Conservation (phyloP, 2,113 vertebrate species). For the Vulpes lagopus region DNA sequence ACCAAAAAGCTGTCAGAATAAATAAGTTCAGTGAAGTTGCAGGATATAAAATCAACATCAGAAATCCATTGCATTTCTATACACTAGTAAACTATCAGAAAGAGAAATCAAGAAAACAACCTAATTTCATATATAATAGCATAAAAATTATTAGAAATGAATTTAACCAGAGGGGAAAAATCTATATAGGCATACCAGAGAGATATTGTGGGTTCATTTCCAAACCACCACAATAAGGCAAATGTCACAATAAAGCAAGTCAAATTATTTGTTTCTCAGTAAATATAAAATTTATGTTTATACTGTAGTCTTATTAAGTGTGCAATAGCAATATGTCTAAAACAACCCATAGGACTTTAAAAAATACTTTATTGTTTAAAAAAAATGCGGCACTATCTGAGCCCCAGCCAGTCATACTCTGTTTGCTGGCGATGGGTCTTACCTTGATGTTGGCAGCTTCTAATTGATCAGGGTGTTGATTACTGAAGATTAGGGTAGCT, state of each 20-base stretch:
- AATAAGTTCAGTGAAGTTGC: not conserved
- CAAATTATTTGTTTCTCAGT: not conserved
- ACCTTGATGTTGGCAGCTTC: not conserved
- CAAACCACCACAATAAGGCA: not conserved
- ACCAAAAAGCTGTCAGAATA: not conserved
- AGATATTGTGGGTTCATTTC: not conserved
- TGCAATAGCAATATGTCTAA: not conserved
- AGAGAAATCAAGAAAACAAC: not conserved
- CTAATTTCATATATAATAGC: not conserved
- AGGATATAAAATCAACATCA: not conserved
- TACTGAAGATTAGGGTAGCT: not conserved
- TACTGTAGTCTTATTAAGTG: not conserved
- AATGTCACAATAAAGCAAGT: not conserved
- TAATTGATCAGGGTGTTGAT: not conserved
- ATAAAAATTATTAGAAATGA: not conserved
- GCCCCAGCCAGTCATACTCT: not conserved
- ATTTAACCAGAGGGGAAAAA: not conserved
- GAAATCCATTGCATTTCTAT: not conserved
- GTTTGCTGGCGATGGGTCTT: not conserved
- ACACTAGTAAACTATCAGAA: not conserved
- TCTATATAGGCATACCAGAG: not conserved
- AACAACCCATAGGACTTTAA: not conserved
- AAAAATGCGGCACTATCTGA: not conserved
- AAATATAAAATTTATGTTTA: not conserved
- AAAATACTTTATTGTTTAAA: not conserved